Evolutionary conservation across 2,113 vertebrate genomes (phyloP).

Genomic region (Callithrix jacchus): DNA sequence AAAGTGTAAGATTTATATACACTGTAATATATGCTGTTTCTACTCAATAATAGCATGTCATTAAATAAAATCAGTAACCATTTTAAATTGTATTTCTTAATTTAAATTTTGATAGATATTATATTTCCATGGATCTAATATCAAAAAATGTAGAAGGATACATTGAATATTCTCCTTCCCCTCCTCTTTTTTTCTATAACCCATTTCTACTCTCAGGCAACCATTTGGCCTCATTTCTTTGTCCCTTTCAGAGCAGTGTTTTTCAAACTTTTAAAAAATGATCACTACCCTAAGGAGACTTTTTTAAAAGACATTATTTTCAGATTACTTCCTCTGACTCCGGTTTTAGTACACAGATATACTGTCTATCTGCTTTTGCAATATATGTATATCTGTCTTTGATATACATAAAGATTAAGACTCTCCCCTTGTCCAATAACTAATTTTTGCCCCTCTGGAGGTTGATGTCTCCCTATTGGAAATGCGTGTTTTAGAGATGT

Average conservation of each 20-base stretch:
- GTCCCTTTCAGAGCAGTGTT: neutral
- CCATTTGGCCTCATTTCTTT: neutral
- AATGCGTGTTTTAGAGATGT: neutral
- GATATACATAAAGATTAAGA: neutral
- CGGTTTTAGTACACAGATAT: neutral
- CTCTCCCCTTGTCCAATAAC: neutral
- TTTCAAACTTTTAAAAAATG: neutral
- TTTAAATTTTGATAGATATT: slow-evolving; percentile 27
- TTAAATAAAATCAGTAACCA: slow-evolving; percentile 27
- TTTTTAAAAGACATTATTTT: neutral
- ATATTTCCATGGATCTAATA: neutral
- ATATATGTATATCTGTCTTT: neutral
- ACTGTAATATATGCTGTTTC: neutral
- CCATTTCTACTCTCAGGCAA: neutral
- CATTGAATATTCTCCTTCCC: neutral
- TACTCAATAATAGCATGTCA: neutral
- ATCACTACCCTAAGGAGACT: neutral
- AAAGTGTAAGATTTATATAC: neutral
- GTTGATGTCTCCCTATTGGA: neutral
- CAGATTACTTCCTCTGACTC: neutral
- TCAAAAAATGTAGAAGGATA: neutral
- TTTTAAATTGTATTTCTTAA: slow-evolving; percentile 4
- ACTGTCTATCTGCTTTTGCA: neutral
- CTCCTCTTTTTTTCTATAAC: neutral
- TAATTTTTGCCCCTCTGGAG: neutral